These are phyloP conservation scores for Ranitomeya imitator DNA, from an alignment of 2,113 vertebrate genomes.

Conservation along the genomic window DNA sequence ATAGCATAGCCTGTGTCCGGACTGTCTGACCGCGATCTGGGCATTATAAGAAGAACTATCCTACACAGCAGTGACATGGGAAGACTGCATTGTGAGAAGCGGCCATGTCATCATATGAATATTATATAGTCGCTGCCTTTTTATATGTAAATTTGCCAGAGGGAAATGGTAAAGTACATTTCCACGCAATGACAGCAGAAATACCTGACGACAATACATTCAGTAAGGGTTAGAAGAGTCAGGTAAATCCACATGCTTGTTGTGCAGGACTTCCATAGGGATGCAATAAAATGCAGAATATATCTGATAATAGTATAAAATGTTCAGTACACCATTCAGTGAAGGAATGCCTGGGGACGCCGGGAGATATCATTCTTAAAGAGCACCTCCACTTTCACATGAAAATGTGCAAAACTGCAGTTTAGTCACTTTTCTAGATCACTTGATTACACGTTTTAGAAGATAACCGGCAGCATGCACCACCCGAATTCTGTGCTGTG, in stretches of 20 bases:
- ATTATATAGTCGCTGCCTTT: not conserved
- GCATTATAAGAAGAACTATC: not conserved
- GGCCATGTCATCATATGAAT: not conserved
- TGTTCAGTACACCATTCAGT: not conserved
- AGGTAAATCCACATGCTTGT: not conserved
- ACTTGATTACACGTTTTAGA: too few relatives aligned
- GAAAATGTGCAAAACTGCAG: too few relatives aligned
- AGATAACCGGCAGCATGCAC: too few relatives aligned
- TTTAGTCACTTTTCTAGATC: too few relatives aligned
- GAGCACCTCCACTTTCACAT: too few relatives aligned
- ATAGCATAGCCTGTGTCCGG: not conserved
- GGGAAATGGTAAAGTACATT: not conserved
- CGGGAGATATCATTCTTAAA: not conserved
- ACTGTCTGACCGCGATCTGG: too few relatives aligned
- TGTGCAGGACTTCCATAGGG: not conserved
- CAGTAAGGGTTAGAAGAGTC: not conserved
- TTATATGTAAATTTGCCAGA: not conserved
- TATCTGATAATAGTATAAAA: not conserved
- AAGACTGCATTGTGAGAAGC: not conserved
- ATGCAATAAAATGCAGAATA: slow-evolving; percentile 1
- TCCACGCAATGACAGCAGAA: not conserved
- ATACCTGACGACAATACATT: not conserved
- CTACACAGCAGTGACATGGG: not conserved
- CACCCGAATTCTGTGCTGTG: too few relatives aligned
- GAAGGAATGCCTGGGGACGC: not conserved